phyloP scores from a whole-genome alignment of 2,113 vertebrate genomes.

The Tachuris rubrigastra region DNA sequence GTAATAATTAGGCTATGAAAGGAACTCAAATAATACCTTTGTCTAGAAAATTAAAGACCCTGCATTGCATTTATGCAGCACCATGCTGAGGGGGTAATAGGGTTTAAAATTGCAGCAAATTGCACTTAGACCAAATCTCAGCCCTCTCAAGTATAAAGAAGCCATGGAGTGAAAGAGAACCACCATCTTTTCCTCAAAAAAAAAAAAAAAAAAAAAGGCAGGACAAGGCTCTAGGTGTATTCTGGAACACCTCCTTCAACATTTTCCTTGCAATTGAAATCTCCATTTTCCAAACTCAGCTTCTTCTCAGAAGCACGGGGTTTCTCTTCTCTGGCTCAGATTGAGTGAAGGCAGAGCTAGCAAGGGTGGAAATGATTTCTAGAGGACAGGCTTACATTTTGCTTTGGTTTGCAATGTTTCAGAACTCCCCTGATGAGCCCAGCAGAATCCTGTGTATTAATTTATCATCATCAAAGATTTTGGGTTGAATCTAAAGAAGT shows the following conservation, averaged over 20 bases:
- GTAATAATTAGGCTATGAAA: constrained; percentile 54
- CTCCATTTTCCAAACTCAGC: neutral
- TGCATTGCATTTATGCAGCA: neutral
- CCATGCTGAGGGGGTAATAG: constrained; percentile 39
- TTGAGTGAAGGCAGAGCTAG: neutral
- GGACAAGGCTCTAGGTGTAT: neutral
- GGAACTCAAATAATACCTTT: constrained; percentile 50
- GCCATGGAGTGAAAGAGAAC: neutral
- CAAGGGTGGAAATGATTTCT: neutral
- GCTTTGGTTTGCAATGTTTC: neutral
- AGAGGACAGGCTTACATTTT: neutral
- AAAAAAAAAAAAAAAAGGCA: neutral
- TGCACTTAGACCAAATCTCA: neutral
- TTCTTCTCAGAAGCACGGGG: neutral
- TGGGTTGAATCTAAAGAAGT: neutral
- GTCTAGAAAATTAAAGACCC: constrained; percentile 41
- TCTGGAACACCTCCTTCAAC: neutral
- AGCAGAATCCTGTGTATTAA: neutral
- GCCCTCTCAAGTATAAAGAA: neutral
- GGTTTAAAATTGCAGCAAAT: constrained; percentile 33
- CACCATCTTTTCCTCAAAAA: neutral
- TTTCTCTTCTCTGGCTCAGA: neutral
- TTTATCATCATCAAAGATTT: neutral
- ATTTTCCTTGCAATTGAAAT: neutral
- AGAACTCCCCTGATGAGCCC: neutral